Percentiles rank a stretch among this genome's conserved stretches.
Evolutionary conservation across 2,888 invertebrate genomes (phyloP).

Genomic region (Thalpophila matura): DNA sequence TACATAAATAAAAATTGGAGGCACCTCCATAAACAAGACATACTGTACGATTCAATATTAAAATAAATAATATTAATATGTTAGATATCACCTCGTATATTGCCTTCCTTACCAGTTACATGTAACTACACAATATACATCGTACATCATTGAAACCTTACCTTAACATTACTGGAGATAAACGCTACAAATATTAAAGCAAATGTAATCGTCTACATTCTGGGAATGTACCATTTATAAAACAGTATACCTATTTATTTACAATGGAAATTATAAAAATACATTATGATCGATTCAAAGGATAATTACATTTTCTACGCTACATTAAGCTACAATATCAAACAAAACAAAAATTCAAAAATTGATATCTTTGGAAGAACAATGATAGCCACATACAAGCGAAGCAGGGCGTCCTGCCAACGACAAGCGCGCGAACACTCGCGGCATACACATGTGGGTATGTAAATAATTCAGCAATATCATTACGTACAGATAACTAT

Average conservation of each 20-base stretch:
- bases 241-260: conserved; percentile 74
- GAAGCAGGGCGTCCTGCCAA: conserved; percentile 40
- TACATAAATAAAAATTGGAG: conserved; percentile 47
- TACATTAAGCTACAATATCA: conserved; percentile 60
- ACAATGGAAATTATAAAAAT: conserved; percentile 81
- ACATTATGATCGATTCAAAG: conserved; percentile 68
- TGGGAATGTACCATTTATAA: conserved; percentile 80
- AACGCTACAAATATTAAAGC: conserved; percentile 81
- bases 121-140: conserved; percentile 69
- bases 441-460: neutral
- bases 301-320: conserved; percentile 59
- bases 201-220: conserved; percentile 82
- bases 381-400: conserved; percentile 58
- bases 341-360: conserved; percentile 55
- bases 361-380: conserved; percentile 64
- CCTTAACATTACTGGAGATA: conserved; percentile 62
- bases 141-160: conserved; percentile 67
- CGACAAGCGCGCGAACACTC: conserved; percentile 14
- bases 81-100: conserved; percentile 69
- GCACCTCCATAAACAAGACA: conserved; percentile 57
- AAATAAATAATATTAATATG: conserved; percentile 68
- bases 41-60: conserved; percentile 63
- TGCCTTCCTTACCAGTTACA: conserved; percentile 60
- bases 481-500: conserved; percentile 40
- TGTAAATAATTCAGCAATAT: conserved; percentile 11